Base-by-base conservation (phyloP, 2,888 invertebrate species). In the Nomada ferruginata region DNA sequence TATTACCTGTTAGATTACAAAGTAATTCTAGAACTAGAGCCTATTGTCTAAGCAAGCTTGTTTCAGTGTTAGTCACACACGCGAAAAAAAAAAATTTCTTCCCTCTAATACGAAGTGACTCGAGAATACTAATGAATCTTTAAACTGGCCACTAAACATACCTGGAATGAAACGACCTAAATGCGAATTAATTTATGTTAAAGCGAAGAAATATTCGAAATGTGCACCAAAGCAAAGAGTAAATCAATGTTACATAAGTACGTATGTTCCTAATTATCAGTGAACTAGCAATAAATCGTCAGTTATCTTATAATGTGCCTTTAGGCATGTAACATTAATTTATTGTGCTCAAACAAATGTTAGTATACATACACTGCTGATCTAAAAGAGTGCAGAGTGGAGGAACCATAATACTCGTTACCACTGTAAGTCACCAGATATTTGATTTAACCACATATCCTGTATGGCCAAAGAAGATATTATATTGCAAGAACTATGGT, bases 311-410 rank as follows among this genome's bases (percentile, higher is more conserved):
- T 59, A 61, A 23, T 47, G n/a, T 42, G 59, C 47, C 42, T 55
- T 71, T 60, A 72, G 53, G 59, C 57, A 59, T 70, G 76, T 87
- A 85, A 87, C 75, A 83, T 86, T 82, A 76, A 86, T 88, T 85
- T 83, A 42, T 26, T 4, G 83, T 78, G 60, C 63, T 79, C 82
- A 60, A 68, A 80, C 60, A 70, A 36, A 68, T 79, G 83, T 87
- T 89, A 89, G 87, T 90, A 89, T 90, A 91, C 91, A 89, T 92
- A 92, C 92, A 89, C 85, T 89, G 89, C 79, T 88, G 89, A 87
- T 91, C 88, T 87, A 90, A 91, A 86, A 91, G 84, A 89, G 91
- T 91, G 91, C 90, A 90, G 86, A 92, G 89, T 89, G 92, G 91
- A 90, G 91, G 91, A 90, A 92, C 87, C 90, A 88, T 87, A 88